phyloP scores from a whole-genome alignment of 1,140 invertebrate genomes.

The Drosophila kepulauana region DNA sequence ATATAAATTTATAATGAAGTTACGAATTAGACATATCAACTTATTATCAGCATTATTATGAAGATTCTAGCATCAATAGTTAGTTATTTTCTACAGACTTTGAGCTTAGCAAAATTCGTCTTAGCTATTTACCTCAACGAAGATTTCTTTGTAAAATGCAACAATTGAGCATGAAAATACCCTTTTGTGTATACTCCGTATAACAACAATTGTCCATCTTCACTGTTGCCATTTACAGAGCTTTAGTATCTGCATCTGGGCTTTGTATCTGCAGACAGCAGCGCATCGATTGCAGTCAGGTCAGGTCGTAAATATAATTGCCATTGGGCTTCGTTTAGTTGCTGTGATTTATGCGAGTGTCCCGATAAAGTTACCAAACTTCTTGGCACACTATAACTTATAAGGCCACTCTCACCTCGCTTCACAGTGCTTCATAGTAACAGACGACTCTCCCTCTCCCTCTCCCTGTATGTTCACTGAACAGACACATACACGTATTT shows the following conservation, averaged over 20 bases:
- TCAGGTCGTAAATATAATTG: constrained; percentile 68
- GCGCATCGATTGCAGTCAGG: constrained; percentile 12
- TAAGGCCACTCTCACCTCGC: not conserved
- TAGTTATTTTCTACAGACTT: too few relatives aligned
- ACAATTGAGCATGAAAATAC: too few relatives aligned
- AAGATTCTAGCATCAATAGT: too few relatives aligned
- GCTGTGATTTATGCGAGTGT: constrained; percentile 59
- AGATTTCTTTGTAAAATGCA: too few relatives aligned
- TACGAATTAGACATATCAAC: too few relatives aligned
- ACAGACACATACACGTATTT: not conserved
- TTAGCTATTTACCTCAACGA: too few relatives aligned
- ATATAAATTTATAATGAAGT: too few relatives aligned
- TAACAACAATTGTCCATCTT: constrained; percentile 20
- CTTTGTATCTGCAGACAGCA: not conserved
- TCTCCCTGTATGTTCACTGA: not conserved
- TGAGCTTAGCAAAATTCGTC: too few relatives aligned
- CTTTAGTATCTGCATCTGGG: not conserved
- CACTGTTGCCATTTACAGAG: not conserved
- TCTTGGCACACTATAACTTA: constrained; percentile 36
- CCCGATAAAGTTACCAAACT: constrained; percentile 40
- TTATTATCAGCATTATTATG: too few relatives aligned
- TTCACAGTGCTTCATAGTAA: not conserved
- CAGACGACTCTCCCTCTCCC: not conserved
- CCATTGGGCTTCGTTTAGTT: constrained; percentile 50
- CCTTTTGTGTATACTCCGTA: too few relatives aligned